Evolutionary conservation across 2,888 invertebrate species (phyloP).

Genomic region (Lepidochitona cinerea): DNA sequence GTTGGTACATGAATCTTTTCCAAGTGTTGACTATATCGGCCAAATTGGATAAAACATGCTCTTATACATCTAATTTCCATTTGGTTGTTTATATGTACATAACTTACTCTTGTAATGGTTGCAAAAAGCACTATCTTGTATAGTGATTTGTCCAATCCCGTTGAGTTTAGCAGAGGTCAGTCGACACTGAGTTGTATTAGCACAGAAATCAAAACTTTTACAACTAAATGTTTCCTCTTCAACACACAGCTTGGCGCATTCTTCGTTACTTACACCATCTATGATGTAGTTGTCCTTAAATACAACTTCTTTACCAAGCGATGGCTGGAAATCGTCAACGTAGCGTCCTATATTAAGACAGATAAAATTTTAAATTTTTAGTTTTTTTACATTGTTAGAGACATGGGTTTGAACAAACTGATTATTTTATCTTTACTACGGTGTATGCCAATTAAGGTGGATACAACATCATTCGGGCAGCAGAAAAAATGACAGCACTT

Average conservation of each 20-base stretch:
- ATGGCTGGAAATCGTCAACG: constrained; percentile 44
- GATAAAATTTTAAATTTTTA: background rate
- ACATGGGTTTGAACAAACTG: no score
- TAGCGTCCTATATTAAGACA: constrained; percentile 48
- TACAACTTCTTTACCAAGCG: constrained; percentile 25
- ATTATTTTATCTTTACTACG: no score
- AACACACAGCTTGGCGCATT: constrained; percentile 56
- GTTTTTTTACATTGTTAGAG: no score
- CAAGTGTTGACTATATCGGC: no score
- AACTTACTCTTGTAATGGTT: constrained; percentile 51
- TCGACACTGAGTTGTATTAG: constrained; percentile 48
- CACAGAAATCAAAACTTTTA: constrained; percentile 56
- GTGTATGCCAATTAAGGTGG: no score
- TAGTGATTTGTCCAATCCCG: constrained; percentile 42
- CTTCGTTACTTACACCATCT: constrained; percentile 34
- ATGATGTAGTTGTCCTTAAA: constrained; percentile 43
- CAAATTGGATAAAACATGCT: no score
- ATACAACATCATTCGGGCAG: no score
- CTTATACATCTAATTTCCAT: background rate
- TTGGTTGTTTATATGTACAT: background rate
- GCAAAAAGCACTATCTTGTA: constrained; percentile 39
- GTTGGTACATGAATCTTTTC: no score
- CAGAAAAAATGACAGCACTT: no score
- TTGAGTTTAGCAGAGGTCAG: constrained; percentile 43
- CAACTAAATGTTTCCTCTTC: constrained; percentile 45